Evolutionary conservation across 2,797 vertebrate genomes (phyloP).

Genomic region (Chelon labrosus): DNA sequence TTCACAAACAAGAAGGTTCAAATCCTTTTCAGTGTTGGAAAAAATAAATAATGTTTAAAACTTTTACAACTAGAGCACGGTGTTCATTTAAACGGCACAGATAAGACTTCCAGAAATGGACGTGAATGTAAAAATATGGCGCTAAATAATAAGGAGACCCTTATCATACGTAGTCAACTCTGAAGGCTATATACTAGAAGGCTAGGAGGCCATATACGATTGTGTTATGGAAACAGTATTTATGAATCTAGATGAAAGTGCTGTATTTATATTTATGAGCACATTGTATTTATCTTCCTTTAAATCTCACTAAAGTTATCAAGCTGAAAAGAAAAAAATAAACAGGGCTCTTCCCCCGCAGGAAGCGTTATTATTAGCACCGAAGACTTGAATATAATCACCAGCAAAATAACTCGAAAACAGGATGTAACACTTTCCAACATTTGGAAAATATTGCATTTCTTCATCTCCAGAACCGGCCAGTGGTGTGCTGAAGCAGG

Average conservation of each 20-base stretch:
- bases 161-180: conserved; percentile 7
- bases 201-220: too few relatives aligned
- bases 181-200: not conserved
- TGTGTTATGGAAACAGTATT: not conserved
- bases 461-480: conserved; percentile 27
- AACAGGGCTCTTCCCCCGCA: conserved; percentile 10
- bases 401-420: conserved; percentile 42
- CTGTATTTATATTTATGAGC: conserved; percentile 7
- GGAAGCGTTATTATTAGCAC: conserved; percentile 27
- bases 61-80: conserved; percentile 30
- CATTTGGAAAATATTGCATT: conserved; percentile 66
- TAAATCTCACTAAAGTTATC: not conserved
- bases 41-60: conserved; percentile 41
- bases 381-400: conserved; percentile 28
- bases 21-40: conserved; percentile 45
- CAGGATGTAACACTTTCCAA: conserved; percentile 63
- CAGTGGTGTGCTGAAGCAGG: conserved; percentile 38
- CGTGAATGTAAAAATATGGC: conserved; percentile 14
- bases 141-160: conserved; percentile 16
- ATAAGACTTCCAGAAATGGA: conserved; percentile 21
- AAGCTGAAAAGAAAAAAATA: conserved; percentile 8
- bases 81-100: conserved; percentile 19
- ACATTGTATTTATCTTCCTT: not conserved
- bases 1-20: conserved; percentile 39
- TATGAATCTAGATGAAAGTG: not conserved